Evolutionary conservation across 1,140 invertebrate species (phyloP).

Genomic region (Liolophura sinensis): DNA sequence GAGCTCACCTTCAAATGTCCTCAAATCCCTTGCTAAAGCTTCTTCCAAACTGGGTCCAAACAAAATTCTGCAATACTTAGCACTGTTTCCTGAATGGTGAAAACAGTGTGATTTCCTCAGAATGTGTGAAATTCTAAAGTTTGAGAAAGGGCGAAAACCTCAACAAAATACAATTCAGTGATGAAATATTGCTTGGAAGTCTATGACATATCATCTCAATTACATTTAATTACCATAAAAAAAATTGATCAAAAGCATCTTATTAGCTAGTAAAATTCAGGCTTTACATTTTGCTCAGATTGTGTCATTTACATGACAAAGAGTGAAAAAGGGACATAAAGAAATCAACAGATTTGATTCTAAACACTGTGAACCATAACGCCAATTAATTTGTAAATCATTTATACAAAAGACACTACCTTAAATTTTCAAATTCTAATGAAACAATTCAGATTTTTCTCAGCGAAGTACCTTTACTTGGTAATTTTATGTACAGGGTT

Average conservation of each 20-base stretch:
- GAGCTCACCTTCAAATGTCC: constrained; percentile 36
- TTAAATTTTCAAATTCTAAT: not conserved
- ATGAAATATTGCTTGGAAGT: too few species aligned
- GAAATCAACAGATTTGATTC: not conserved
- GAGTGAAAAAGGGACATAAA: not conserved
- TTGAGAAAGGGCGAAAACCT: too few species aligned
- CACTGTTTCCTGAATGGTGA: constrained; percentile 33
- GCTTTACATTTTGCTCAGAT: not conserved
- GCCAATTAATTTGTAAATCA: too few species aligned
- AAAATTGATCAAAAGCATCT: too few species aligned
- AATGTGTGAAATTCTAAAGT: too few species aligned
- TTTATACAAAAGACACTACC: too few species aligned
- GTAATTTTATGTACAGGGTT: too few species aligned
- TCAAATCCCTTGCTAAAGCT: constrained; percentile 38
- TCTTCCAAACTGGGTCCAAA: constrained; percentile 52
- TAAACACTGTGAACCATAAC: too few species aligned
- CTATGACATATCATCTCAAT: too few species aligned
- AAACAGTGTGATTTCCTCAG: not conserved
- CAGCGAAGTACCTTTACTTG: too few species aligned
- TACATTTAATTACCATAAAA: too few species aligned
- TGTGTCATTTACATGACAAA: not conserved
- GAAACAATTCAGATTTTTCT: not conserved
- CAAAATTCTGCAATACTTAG: constrained; percentile 42
- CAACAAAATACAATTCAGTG: too few species aligned
- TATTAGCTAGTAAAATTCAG: not conserved